Base-by-base conservation (phyloP, 2,113 vertebrate species). In the Galemys pyrenaicus region DNA sequence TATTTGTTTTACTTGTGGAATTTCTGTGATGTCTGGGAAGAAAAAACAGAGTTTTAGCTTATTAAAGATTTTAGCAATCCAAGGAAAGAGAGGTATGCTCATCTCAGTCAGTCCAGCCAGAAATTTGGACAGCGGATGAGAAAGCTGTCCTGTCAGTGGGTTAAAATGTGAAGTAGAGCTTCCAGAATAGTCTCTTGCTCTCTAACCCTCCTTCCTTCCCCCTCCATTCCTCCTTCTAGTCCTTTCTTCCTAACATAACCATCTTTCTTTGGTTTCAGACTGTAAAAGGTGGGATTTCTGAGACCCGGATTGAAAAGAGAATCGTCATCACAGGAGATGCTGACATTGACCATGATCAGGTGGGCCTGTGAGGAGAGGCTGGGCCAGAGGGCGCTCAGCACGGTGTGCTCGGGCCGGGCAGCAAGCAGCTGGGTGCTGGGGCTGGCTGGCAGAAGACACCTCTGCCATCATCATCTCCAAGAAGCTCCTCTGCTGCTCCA, bases 341-440 rank as follows among this genome's bases (percentile, higher is more conserved):
- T 4, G 99, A 99, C 95, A 99, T 99, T 78, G 99, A 99, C 97
- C 99, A 99, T 0, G 99, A 99, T 97, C 99, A 99, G 99, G 99
- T 99, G 94, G 92, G 98, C 78, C 44, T n/a, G 24, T n/a, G 44
- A 89, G n/a, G 70, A 46, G 62, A 30, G 51, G 49, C 26, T 62
- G 84, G 78, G 68, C 4, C 2, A 1, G 56, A 49, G 56, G 35
- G 64, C n/a, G 54, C 85, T 44, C 20, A 20, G 6, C 2, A 15
- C n/a, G n/a, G n/a, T n/a, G n/a, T n/a, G n/a, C n/a, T n/a, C n/a
- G n/a, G n/a, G n/a, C 46, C 10, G 46, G 46, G 46, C 46, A 49
- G 46, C 46, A 49, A 49, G 46, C 46, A 2, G 7, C 46, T 11
- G 10, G 46, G 10, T 49, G 46, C 44, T 10, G 46, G 8, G 46